Base-by-base conservation (phyloP, 1,140 invertebrate genomes). In the Phocides pigmalion region DNA sequence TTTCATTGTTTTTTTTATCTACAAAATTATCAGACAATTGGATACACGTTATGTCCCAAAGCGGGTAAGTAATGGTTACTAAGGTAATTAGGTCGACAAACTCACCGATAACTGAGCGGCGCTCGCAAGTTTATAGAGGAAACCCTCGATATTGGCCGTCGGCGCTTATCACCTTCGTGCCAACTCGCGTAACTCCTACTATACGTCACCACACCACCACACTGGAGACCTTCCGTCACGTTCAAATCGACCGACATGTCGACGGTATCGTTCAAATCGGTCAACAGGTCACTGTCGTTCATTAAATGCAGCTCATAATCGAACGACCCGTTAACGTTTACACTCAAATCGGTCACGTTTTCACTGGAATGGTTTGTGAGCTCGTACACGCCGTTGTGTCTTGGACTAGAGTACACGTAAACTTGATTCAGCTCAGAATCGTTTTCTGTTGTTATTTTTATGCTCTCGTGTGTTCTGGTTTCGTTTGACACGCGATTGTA, bases 31-130 rank as follows among this genome's bases (percentile, higher is more conserved):
- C 17, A 25, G 11, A 17, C 11, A 39, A 39, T 54, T 54, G 14
- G 8, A 3, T 22, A 41, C 51, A 54, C 51, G 51, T 12, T 35
- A 3, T 22, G 15, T n/a, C 17, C 2, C 2, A 22, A 22, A 1
- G 42, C 19, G 4, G 11, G 32, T 41, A 39, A 20, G 20, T 22
- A 54, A 20, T 12, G 35, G 35, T 19, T 54, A 54, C 51, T 41
- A 54, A 41, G 11, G n/a, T 35, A 56, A 56, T 16, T 22, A 15
- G 37, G n/a, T 37, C 15, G 4, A 50, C 11, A 19, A 39, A 79
- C 88, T 87, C 61, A 92, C 90, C 91, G 77, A 35, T 92, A 91
- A 72, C 82, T 92, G 4, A 92, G 25, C 20, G 89, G 89, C 20
- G 86, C 81, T 64, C 90, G 77, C 42, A 92, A 66, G 72, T 92